Percentiles rank a stretch among this genome's conserved stretches.
These are phyloP conservation scores for Mesocricetus auratus DNA, from an alignment of 2,113 vertebrate genomes.

Conservation along the genomic window DNA sequence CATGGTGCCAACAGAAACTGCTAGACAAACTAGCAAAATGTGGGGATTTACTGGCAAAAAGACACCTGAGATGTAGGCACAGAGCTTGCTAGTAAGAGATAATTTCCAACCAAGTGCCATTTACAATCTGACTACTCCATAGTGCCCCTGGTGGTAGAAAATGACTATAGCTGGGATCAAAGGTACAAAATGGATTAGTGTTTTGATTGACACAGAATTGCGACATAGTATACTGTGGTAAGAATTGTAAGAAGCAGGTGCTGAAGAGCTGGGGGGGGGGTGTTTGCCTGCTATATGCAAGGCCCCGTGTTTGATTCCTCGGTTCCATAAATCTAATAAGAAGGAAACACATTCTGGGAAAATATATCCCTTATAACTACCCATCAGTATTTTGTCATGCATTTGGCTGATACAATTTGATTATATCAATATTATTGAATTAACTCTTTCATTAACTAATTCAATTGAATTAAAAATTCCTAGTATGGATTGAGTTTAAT, in stretches of 20 bases:
- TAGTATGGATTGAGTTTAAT: not conserved
- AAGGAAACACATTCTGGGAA: not conserved
- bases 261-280: not conserved
- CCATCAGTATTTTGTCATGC: not conserved
- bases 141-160: not conserved
- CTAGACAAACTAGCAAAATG: slow-evolving; percentile 22
- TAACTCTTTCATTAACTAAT: not conserved
- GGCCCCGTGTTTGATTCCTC: not conserved
- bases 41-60: not conserved
- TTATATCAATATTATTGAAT: not conserved
- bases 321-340: not conserved
- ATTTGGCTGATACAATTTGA: not conserved
- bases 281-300: not conserved
- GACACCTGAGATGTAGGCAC: not conserved
- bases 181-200: not conserved
- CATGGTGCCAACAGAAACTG: slow-evolving; percentile 4
- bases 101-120: not conserved
- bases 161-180: not conserved
- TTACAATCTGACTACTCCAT: not conserved
- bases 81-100: not conserved
- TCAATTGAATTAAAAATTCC: not conserved
- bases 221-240: rapidly evolving
- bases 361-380: not conserved
- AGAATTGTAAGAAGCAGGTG: not conserved
- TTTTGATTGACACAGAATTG: not conserved